A percentile compares a stretch with the other conserved stretches of the same genome.
These are phyloP conservation scores for Thalassophryne amazonica DNA, from an alignment of 2,797 vertebrate genomes.

Conservation along the genomic window DNA sequence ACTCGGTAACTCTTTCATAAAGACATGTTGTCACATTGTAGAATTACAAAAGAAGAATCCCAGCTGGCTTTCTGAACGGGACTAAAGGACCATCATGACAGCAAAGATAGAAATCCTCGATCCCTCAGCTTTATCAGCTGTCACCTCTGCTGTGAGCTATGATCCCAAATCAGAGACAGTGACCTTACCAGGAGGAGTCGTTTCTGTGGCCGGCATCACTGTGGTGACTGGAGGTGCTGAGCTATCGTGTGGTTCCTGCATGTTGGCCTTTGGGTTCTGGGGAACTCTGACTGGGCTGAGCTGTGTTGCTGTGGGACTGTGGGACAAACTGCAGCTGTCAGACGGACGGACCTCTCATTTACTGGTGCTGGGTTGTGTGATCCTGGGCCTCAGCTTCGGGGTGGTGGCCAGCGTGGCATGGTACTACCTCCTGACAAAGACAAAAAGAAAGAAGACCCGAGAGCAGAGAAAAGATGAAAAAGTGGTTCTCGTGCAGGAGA, in stretches of 20 bases:
- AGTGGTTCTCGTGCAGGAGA: slow-evolving; percentile 68
- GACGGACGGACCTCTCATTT: slow-evolving; percentile 51
- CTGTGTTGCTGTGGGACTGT: slow-evolving; percentile 71
- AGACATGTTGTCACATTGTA: slow-evolving; percentile 7
- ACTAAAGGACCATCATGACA: slow-evolving; percentile 21
- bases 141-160: slow-evolving; percentile 58
- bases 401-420: slow-evolving; percentile 44
- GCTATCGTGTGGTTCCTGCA: slow-evolving; percentile 75
- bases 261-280: slow-evolving; percentile 78
- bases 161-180: slow-evolving; percentile 66
- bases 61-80: background rate
- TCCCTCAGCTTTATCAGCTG: slow-evolving; percentile 49
- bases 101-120: slow-evolving; percentile 62
- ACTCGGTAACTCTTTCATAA: background rate
- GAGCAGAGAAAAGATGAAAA: slow-evolving; percentile 65
- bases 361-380: slow-evolving; percentile 67
- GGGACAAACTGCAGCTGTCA: slow-evolving; percentile 49
- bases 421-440: slow-evolving; percentile 56
- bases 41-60: slow-evolving; percentile 12
- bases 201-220: slow-evolving; percentile 75
- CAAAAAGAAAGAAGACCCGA: slow-evolving; percentile 34
- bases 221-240: slow-evolving; percentile 77
- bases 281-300: slow-evolving; percentile 75
- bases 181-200: slow-evolving; percentile 68
- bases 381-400: slow-evolving; percentile 61